Evolutionary conservation across 37 sponge, comb jelly and placozoan species (phyloP).

Genomic region (Petrosia ficiformis): DNA sequence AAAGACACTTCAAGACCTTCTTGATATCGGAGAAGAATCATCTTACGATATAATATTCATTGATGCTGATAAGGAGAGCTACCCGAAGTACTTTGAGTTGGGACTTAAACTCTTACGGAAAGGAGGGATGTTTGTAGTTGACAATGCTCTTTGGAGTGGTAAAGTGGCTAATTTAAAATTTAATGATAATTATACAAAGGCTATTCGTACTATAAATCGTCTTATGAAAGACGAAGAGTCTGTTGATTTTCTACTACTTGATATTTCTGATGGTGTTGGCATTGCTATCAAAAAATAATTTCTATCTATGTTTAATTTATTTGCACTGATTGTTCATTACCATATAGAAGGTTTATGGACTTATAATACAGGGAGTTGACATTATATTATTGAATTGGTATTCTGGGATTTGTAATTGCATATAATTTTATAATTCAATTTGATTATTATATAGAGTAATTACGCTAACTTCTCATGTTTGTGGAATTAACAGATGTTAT

Average conservation of each 20-base stretch:
- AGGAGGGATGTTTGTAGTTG: conserved; percentile 81
- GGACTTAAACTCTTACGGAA: conserved; percentile 53
- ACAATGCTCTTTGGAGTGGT: conserved; percentile 83
- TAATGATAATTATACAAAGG: conserved; percentile 34
- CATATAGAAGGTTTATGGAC: too few relatives aligned
- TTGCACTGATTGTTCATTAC: too few relatives aligned
- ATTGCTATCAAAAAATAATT: conserved; percentile 33
- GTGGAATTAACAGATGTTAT: too few relatives aligned
- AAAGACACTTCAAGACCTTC: conserved; percentile 66
- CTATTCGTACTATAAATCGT: conserved; percentile 62
- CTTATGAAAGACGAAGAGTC: conserved; percentile 55
- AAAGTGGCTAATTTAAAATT: conserved; percentile 44
- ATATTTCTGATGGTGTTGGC: conserved; percentile 66
- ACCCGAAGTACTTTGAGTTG: conserved; percentile 54
- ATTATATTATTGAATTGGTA: too few relatives aligned
- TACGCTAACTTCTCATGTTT: too few relatives aligned
- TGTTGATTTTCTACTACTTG: conserved; percentile 48
- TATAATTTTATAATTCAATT: too few relatives aligned
- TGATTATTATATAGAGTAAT: too few relatives aligned
- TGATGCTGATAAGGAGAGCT: conserved; percentile 83
- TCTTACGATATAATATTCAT: conserved; percentile 84
- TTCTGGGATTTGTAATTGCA: too few relatives aligned
- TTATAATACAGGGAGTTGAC: too few relatives aligned
- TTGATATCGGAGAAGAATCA: conserved; percentile 68
- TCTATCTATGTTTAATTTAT: too few relatives aligned